Evolutionary conservation across 2,888 invertebrate genomes (phyloP).

Genomic region (Augochlorella aurata): DNA sequence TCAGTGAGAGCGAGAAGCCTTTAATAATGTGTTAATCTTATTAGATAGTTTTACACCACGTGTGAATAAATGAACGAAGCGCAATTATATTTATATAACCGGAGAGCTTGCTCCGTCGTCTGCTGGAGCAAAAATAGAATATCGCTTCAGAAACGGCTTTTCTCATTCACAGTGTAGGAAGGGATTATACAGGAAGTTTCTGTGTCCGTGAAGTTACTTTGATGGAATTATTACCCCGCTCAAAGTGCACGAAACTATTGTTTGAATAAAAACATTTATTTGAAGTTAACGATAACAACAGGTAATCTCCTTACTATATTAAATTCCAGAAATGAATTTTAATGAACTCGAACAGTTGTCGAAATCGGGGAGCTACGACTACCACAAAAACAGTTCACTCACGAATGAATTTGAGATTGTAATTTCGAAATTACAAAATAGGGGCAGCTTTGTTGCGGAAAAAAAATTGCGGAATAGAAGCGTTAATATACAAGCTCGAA

Average conservation of each 20-base stretch:
- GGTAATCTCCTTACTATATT: background rate
- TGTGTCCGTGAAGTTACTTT: background rate
- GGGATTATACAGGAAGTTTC: background rate
- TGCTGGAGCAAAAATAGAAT: constrained; percentile 10
- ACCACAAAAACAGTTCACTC: background rate
- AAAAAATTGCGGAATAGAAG: no score
- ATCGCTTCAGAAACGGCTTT: background rate
- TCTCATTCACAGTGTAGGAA: background rate
- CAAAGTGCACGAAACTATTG: background rate
- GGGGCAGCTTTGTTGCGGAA: no score
- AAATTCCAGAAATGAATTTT: background rate
- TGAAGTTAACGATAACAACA: constrained; percentile 3
- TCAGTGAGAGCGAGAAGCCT: no score
- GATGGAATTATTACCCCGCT: background rate
- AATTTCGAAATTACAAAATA: background rate
- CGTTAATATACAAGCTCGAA: no score
- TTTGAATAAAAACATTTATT: constrained; percentile 9
- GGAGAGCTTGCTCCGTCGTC: background rate
- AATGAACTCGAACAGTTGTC: background rate
- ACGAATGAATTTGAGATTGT: background rate
- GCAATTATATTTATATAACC: background rate
- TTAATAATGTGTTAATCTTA: no score
- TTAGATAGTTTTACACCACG: no score
- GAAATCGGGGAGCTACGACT: background rate
- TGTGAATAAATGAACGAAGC: no score